Conservation (phyloP, 1,140 invertebrate species). For the Cyclina sinensis region DNA sequence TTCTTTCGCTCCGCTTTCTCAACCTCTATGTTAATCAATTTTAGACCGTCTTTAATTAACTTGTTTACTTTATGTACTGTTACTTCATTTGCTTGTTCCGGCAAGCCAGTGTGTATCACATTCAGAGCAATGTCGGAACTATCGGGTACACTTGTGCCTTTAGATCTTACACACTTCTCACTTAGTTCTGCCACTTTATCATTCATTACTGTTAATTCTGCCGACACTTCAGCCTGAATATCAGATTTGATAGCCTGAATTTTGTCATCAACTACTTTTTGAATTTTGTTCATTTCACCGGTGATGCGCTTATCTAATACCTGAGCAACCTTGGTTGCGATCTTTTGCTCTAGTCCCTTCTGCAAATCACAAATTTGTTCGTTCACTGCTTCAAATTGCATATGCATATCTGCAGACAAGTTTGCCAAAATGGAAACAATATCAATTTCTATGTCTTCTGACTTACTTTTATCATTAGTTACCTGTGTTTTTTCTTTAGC, state of each 20-base stretch:
- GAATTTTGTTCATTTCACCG: not conserved
- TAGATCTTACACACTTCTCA: not conserved
- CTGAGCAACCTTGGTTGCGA: constrained; percentile 16
- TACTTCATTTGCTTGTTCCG: not conserved
- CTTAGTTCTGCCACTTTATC: not conserved
- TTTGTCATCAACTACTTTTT: not conserved
- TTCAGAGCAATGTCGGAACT: not conserved
- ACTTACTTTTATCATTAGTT: too few species aligned
- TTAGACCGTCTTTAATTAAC: not conserved
- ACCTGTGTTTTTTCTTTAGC: too few species aligned
- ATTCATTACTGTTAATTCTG: not conserved
- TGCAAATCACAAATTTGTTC: not conserved
- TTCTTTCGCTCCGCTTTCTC: not conserved
- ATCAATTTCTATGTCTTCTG: too few species aligned
- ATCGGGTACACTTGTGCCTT: not conserved
- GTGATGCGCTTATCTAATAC: constrained; percentile 1
- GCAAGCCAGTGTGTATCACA: not conserved
- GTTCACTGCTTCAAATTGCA: not conserved
- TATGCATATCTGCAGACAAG: constrained; percentile 32
- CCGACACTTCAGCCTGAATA: not conserved
- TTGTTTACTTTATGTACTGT: not conserved
- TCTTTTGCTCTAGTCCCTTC: not conserved
- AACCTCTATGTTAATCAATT: not conserved
- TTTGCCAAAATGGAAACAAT: too few species aligned
- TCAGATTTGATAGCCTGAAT: not conserved